Evolutionary conservation across 2,888 invertebrate species (phyloP).

Genomic region (Cybosia mesomella): DNA sequence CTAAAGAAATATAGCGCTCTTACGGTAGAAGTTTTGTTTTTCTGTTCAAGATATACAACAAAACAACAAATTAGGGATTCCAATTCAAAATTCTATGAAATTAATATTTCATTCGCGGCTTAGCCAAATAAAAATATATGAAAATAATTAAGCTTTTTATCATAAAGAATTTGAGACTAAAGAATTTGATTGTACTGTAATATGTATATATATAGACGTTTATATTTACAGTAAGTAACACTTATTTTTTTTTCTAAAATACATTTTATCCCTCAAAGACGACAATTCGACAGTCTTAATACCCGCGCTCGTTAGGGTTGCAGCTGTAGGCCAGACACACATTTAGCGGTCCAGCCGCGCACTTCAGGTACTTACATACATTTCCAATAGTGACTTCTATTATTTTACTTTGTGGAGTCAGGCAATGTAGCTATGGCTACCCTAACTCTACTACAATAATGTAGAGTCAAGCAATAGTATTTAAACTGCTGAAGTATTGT

Average conservation of each 20-base stretch:
- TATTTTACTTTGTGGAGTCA: neutral
- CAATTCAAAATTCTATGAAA: constrained; percentile 36
- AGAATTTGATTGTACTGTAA: constrained; percentile 36
- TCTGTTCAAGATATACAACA: constrained; percentile 17
- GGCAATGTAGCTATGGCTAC: neutral
- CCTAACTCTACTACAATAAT: neutral
- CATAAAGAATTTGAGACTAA: constrained; percentile 35
- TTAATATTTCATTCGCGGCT: constrained; percentile 41
- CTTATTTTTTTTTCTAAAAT: constrained; percentile 54
- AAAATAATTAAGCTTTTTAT: constrained; percentile 53
- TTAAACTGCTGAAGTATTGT: constrained; percentile 30
- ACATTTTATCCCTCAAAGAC: constrained; percentile 51
- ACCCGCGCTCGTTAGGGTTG: constrained; percentile 47
- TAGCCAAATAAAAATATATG: constrained; percentile 45
- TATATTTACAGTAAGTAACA: constrained; percentile 67
- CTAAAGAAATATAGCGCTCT: constrained; percentile 67
- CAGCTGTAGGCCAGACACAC: constrained; percentile 33
- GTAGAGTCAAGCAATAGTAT: constrained; percentile 12
- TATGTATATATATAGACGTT: constrained; percentile 48
- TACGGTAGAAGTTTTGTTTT: neutral
- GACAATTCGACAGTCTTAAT: constrained; percentile 61
- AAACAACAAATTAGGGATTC: constrained; percentile 30
- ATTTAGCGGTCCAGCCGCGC: constrained; percentile 29
- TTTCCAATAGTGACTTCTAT: neutral
- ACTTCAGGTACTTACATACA: neutral